Evolutionary conservation across 2,113 vertebrate species (phyloP).

Genomic region (Amia ocellicauda): DNA sequence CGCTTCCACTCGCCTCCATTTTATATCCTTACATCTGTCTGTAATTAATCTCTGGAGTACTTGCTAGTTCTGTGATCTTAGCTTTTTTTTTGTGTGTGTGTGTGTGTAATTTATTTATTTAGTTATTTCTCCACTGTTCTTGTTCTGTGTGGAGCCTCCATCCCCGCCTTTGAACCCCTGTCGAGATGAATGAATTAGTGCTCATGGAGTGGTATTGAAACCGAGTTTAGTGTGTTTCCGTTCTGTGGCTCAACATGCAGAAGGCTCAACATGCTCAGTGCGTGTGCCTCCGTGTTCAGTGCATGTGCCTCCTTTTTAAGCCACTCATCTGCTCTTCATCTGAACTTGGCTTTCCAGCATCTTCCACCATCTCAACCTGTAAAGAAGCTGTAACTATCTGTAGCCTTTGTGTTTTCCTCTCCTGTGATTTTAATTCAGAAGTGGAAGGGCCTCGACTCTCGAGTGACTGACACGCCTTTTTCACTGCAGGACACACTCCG

Average conservation of each 20-base stretch:
- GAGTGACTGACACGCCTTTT: not conserved
- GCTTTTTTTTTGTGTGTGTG: too few relatives aligned
- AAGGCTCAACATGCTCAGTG: not conserved
- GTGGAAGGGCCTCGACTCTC: not conserved
- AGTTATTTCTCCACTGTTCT: not conserved
- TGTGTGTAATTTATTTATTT: not conserved
- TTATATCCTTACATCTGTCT: slow-evolving; percentile 5
- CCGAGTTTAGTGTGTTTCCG: slow-evolving; percentile 10
- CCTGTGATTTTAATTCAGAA: slow-evolving; percentile 10
- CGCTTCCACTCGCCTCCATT: not conserved
- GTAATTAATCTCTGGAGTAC: slow-evolving; percentile 18
- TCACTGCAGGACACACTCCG: not conserved
- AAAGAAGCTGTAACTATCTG: too few relatives aligned
- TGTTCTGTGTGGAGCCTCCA: not conserved
- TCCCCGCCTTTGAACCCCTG: slow-evolving; percentile 1
- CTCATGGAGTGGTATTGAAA: slow-evolving; percentile 5
- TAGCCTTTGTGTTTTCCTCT: too few relatives aligned
- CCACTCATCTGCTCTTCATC: slow-evolving; percentile 2
- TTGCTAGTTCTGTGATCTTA: not conserved
- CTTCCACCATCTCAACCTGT: not conserved
- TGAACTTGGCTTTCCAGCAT: slow-evolving; percentile 12
- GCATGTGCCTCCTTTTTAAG: not conserved
- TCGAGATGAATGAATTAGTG: slow-evolving; percentile 8
- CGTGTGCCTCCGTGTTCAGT: too few relatives aligned
- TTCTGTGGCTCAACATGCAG: not conserved